phyloP scores from a whole-genome alignment of 2,888 invertebrate species.

The Drosophila paranaensis region DNA sequence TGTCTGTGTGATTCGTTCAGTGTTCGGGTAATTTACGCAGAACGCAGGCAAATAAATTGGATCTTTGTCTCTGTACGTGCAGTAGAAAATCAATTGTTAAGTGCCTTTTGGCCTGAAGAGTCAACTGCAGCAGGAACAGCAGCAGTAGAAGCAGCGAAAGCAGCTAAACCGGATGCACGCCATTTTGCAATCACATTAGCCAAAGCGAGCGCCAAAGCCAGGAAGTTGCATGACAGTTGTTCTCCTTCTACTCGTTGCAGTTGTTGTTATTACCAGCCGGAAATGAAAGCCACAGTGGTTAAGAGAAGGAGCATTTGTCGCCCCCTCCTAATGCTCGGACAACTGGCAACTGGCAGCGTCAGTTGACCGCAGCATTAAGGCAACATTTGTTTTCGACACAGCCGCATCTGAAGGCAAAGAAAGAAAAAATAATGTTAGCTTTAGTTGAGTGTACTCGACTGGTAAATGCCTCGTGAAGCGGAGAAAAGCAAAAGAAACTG shows the following conservation, averaged over 20 bases:
- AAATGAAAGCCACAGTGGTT: conserved; percentile 57
- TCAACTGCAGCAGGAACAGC: conserved; percentile 36
- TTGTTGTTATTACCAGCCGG: conserved; percentile 46
- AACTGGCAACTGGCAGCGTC: conserved; percentile 33
- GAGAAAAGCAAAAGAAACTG: neutral
- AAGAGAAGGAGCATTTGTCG: conserved; percentile 9
- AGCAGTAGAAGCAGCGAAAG: conserved; percentile 23
- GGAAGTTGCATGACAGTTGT: conserved; percentile 60
- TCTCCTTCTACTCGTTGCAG: conserved; percentile 9
- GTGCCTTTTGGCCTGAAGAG: conserved; percentile 39
- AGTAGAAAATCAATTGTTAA: conserved; percentile 54
- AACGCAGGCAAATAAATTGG: conserved; percentile 51
- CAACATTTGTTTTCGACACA: conserved; percentile 70
- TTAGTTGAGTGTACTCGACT: neutral
- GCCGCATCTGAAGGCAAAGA: conserved; percentile 41
- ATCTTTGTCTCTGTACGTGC: conserved; percentile 52
- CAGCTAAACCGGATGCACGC: conserved; percentile 57
- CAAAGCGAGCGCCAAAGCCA: conserved; percentile 36
- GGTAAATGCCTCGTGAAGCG: neutral
- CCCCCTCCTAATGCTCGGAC: neutral
- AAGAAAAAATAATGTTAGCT: neutral
- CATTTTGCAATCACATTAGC: conserved; percentile 77
- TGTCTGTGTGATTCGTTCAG: neutral
- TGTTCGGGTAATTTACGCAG: conserved; percentile 27
- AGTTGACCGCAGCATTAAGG: conserved; percentile 73